phyloP scores from a whole-genome alignment of 2,113 vertebrate species.

The Pelecanus crispus region DNA sequence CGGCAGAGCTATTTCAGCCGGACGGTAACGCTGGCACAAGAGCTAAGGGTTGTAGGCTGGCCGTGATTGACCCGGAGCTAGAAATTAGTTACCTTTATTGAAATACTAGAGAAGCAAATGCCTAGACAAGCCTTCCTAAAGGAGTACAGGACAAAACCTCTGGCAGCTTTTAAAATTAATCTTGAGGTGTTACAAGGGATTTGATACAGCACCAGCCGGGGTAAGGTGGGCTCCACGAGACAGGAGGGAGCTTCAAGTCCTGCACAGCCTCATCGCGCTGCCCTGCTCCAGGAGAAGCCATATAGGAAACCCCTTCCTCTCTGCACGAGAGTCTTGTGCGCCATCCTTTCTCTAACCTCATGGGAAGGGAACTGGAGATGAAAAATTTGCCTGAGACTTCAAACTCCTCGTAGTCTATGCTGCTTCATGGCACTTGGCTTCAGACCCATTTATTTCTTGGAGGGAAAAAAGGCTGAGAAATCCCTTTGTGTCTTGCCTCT shows the following conservation, averaged over 20 bases:
- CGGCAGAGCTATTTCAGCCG: not conserved
- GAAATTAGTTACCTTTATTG: not conserved
- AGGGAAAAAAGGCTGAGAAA: not conserved
- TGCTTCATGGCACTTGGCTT: not conserved
- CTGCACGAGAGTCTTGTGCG: fast-evolving
- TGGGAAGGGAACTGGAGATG: fast-evolving
- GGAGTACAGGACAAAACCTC: not conserved
- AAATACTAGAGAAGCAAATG: not conserved
- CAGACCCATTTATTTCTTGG: not conserved
- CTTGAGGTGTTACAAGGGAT: not conserved
- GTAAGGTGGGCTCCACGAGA: not conserved
- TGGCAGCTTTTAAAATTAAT: not conserved
- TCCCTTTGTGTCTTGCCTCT: not conserved
- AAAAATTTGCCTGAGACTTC: not conserved
- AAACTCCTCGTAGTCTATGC: not conserved
- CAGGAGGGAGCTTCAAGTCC: not conserved
- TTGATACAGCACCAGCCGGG: not conserved
- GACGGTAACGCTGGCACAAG: not conserved
- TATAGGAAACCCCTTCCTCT: not conserved
- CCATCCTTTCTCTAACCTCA: not conserved
- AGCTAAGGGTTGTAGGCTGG: not conserved
- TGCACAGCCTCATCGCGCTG: fast-evolving
- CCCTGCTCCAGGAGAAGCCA: not conserved
- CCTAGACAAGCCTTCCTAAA: not conserved
- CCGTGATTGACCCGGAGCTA: not conserved